Base-by-base conservation (phyloP, 2,797 vertebrate genomes). In the Characodon lateralis region DNA sequence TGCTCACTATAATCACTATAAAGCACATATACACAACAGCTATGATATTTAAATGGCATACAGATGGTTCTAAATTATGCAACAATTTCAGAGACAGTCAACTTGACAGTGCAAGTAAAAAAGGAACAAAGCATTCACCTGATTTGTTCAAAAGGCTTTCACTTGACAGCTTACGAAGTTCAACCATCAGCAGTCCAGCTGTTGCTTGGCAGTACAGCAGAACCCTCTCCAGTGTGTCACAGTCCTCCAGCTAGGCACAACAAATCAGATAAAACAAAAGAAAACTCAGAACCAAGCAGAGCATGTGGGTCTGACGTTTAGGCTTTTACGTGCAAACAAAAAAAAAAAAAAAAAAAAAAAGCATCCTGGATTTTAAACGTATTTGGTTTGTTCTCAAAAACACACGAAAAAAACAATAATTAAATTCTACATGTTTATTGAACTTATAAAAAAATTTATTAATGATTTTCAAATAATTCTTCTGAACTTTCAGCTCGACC, bases 1-100 rank as follows among this genome's bases (percentile, higher is more conserved):
- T 96, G 91, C 93, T 97, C 3, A 96, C 86, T 12, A 95, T 95
- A 8, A 92, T 93, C 71, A 94, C 97, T 98, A 83, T 0, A 87
- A 71, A 55, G 9, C 46, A 80, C 2, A 81, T 1, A 28, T 26
- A 16, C 81, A 73, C 41, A 78, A 74, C 28, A 56, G 26, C n/a
- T 9, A 59, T 3, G 10, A 73, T 7, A 16, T 10, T 39, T 13
- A 66, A 69, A 58, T 39, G 26, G 8, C n/a, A 41, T n/a, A 18
- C 7, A 39, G 39, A n/a, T 46, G 50, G 22, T 48, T 35, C 39
- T 2, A 0, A 69, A 69, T 68, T 26, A 78, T 31, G 35, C 12
- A 72, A 69, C 20, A 66, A 5, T 46, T n/a, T 68, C 65, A 69
- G 24, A 28, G n/a, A 9, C 7, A 7, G 6, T 71, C 2, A 50